Conservation (phyloP, 2,797 vertebrate genomes). For the Epinephelus coioides region DNA sequence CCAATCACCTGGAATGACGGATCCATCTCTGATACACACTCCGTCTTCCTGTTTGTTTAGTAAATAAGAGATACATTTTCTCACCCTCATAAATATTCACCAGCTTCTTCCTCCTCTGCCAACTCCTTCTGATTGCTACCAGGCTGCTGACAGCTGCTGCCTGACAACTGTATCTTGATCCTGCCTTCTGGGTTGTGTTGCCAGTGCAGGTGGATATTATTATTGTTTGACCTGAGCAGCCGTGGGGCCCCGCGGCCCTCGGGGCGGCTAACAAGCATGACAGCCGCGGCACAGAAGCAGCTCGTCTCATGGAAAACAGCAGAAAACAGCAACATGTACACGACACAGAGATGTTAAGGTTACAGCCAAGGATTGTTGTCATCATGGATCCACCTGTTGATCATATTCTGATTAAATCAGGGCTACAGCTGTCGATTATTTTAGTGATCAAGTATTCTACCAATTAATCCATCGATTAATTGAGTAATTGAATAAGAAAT, state of each 20-base stretch:
- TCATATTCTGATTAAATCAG: neutral
- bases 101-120: slow-evolving; percentile 45
- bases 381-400: neutral
- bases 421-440: no score
- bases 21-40: slow-evolving; percentile 45
- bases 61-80: slow-evolving; percentile 62
- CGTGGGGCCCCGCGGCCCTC: slow-evolving; percentile 7
- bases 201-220: slow-evolving; percentile 27
- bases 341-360: neutral
- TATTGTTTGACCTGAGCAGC: slow-evolving; percentile 44
- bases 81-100: slow-evolving; percentile 68
- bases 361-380: neutral
- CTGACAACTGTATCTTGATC: slow-evolving; percentile 61
- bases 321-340: neutral
- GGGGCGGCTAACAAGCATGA: slow-evolving; percentile 35
- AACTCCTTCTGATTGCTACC: slow-evolving; percentile 36
- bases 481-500: no score
- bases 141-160: slow-evolving; percentile 60
- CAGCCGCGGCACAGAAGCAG: slow-evolving; percentile 19
- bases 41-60: slow-evolving; percentile 40
- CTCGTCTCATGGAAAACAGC: slow-evolving; percentile 11
- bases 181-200: slow-evolving; percentile 27
- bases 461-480: no score
- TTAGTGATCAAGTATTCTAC: no score
- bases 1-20: slow-evolving; percentile 53